Evolutionary conservation across 64 coral and sea anemone species (phyloP).

Genomic region (Pocillopora damicornis): DNA sequence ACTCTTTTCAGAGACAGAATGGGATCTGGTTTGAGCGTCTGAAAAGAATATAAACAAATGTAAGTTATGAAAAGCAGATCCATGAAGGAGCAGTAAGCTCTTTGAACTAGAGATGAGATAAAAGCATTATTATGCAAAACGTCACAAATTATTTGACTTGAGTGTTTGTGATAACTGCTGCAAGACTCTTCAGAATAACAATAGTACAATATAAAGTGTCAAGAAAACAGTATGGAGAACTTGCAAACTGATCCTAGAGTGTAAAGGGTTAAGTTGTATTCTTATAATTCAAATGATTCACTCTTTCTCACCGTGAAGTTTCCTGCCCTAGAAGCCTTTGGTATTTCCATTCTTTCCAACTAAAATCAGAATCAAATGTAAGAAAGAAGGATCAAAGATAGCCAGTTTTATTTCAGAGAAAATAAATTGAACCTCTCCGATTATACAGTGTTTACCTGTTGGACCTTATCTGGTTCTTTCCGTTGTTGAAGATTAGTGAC

Average conservation of each 20-base stretch:
- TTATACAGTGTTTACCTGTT: neutral
- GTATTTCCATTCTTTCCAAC: neutral
- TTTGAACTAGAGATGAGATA: too few relatives aligned
- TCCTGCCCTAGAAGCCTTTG: neutral
- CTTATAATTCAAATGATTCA: neutral
- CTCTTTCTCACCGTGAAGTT: slow-evolving; percentile 9
- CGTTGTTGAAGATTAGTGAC: slow-evolving; percentile 30
- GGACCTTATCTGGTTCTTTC: slow-evolving; percentile 13
- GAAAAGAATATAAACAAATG: neutral
- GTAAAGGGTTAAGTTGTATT: too few relatives aligned
- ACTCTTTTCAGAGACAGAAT: slow-evolving; percentile 88
- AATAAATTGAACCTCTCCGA: too few relatives aligned
- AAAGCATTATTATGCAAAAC: too few relatives aligned
- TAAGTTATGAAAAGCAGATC: neutral
- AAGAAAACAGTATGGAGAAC: too few relatives aligned
- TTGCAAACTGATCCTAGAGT: too few relatives aligned
- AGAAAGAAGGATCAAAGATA: too few relatives aligned
- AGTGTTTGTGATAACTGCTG: too few relatives aligned
- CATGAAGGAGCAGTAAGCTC: neutral
- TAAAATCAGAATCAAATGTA: neutral
- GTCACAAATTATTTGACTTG: too few relatives aligned
- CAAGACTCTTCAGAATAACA: too few relatives aligned
- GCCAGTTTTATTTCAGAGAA: too few relatives aligned
- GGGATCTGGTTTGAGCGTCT: slow-evolving; percentile 95
- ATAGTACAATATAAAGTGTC: too few relatives aligned